Base-by-base conservation (phyloP, 2,888 invertebrate species). In the Eumerus sabulonum region DNA sequence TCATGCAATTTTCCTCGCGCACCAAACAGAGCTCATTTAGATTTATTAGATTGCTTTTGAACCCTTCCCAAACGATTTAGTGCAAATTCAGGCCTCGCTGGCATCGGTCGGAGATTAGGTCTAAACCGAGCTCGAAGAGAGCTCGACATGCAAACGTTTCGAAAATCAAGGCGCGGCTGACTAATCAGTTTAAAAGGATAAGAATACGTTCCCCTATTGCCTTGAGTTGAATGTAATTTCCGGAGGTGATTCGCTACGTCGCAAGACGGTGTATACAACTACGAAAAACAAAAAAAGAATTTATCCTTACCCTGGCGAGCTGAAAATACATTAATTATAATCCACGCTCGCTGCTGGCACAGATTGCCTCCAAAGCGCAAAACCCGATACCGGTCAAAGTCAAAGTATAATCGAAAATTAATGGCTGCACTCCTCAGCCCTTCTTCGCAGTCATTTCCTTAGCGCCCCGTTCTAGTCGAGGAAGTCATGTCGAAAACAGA, bases 101-200 rank as follows among this genome's bases (percentile, higher is more conserved):
- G 27, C 48, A 71, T 71, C 72, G 66, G 71, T 60, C 47, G 50
- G 66, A 66, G 64, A 66, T 71, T 76, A 56, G 71, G 60, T 72
- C 56, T 66, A 72, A 56, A 16, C 11, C n/a, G 48, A 9, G 36
- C 38, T 42, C 35, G 9, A 12, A 18, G 12, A 9, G 5, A 18
- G 38, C 13, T 16, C 27, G n/a, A 50, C 19, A 14, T 19, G 54
- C 62, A 42, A 56, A 74, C 45, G 9, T 38, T 27, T 57, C 5
- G 40, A 48, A 71, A 76, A 73, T 73, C 73, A 73, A 77, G 77
- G 77, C 63, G 77, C 53, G 77, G 67, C 77, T 59, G 77, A 73
- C 67, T 77, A 77, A 77, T 77, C 77, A 77, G 77, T 77, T 77
- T 73, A 73, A 77, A 77, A 73, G 77, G 62, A 62, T 73, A 77